Conservation (phyloP, 2,797 vertebrate genomes). For the Chelmon rostratus region DNA sequence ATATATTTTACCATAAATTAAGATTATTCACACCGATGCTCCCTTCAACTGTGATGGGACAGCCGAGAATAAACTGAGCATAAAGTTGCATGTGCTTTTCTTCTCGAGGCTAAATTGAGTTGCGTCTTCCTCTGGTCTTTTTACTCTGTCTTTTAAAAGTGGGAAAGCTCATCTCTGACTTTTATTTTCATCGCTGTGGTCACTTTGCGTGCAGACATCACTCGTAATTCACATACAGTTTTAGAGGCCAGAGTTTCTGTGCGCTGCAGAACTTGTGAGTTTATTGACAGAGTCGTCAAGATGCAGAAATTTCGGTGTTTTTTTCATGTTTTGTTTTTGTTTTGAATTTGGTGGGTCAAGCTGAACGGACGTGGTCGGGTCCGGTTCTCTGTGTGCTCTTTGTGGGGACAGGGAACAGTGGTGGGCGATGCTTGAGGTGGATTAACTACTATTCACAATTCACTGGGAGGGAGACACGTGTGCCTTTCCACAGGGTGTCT, state of each 20-base stretch:
- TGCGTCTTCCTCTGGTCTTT: slow-evolving; percentile 26
- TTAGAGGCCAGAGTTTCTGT: neutral
- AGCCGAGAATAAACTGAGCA: slow-evolving; percentile 6
- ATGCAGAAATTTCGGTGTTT: neutral
- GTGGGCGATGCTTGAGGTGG: slow-evolving; percentile 63
- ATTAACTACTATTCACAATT: slow-evolving; percentile 66
- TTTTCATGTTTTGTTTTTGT: neutral
- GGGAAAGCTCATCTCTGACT: neutral
- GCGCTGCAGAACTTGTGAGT: slow-evolving; percentile 26
- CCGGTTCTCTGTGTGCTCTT: slow-evolving; percentile 37
- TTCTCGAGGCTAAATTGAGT: slow-evolving; percentile 32
- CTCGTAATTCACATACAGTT: slow-evolving; percentile 8
- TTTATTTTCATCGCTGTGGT: slow-evolving; percentile 58
- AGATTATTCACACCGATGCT: neutral
- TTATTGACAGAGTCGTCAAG: slow-evolving; percentile 7
- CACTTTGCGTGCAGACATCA: slow-evolving; percentile 21
- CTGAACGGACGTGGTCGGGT: slow-evolving; percentile 27
- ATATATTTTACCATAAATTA: neutral
- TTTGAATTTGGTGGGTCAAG: slow-evolving; percentile 21
- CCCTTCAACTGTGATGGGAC: slow-evolving; percentile 12
- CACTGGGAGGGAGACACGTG: slow-evolving; percentile 55
- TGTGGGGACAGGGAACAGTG: slow-evolving; percentile 37
- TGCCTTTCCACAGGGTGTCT: slow-evolving; percentile 22
- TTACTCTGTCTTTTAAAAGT: slow-evolving; percentile 36
- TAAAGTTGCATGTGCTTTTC: slow-evolving; percentile 30